Percentiles rank a stretch among this genome's conserved stretches.
Evolutionary conservation across 2,888 invertebrate species (phyloP).

Genomic region (Cantharis nigra): DNA sequence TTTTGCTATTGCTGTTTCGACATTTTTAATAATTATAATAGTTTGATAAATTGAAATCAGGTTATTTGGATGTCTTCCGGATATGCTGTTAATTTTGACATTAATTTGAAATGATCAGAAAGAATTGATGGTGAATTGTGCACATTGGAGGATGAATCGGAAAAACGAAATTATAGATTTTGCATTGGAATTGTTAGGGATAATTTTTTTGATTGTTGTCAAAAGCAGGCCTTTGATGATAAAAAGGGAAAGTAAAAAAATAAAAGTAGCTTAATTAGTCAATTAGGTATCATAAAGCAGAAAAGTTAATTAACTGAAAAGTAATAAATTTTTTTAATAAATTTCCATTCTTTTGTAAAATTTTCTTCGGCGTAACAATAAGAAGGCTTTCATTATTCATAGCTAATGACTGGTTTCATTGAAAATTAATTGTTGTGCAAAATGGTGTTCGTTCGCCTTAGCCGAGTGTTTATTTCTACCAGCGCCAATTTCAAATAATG

Average conservation of each 20-base stretch:
- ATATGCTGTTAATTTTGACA: too few relatives aligned
- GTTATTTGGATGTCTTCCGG: too few relatives aligned
- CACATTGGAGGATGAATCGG: too few relatives aligned
- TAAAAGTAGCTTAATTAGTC: neutral
- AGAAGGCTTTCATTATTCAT: constrained; percentile 10
- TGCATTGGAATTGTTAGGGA: neutral
- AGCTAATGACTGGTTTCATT: constrained; percentile 13
- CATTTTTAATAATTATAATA: too few relatives aligned
- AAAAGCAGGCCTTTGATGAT: neutral
- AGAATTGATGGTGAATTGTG: too few relatives aligned
- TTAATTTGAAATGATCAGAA: too few relatives aligned
- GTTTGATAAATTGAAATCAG: too few relatives aligned
- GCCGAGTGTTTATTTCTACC: constrained; percentile 15
- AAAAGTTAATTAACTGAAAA: neutral
- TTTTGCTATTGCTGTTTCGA: too few relatives aligned
- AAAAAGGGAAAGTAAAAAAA: neutral
- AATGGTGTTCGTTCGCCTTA: constrained; percentile 9
- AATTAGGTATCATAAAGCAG: neutral
- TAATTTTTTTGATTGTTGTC: neutral
- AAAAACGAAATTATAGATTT: neutral
- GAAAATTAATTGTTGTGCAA: constrained; percentile 23
- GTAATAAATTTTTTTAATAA: neutral
- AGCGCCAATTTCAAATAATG: constrained; percentile 13
- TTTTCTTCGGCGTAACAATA: constrained; percentile 5
- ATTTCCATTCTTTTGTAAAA: constrained; percentile 8